Percentiles rank a stretch among this genome's conserved stretches.
Evolutionary conservation across 2,888 invertebrate species (phyloP).

Genomic region (Eulithis testata): DNA sequence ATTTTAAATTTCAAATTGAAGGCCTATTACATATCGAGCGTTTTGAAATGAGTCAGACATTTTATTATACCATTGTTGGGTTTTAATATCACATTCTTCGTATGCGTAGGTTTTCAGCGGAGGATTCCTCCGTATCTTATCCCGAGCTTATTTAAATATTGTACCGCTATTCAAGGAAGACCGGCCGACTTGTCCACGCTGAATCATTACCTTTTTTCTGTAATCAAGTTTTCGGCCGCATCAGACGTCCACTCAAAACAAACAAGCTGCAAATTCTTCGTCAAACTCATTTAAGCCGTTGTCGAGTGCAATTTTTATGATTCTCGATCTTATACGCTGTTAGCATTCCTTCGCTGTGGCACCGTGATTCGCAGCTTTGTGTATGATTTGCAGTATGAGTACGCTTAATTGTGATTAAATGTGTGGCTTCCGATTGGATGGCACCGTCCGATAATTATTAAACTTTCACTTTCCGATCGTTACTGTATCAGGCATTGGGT

Average conservation of each 20-base stretch:
- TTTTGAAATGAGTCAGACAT: constrained; percentile 46
- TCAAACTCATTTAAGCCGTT: constrained; percentile 50
- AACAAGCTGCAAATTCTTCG: constrained; percentile 64
- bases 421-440: constrained; percentile 67
- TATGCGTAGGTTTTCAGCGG: constrained; percentile 58
- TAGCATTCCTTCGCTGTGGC: constrained; percentile 24
- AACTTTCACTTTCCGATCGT: constrained; percentile 79
- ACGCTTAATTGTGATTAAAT: constrained; percentile 70
- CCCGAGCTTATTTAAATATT: constrained; percentile 71
- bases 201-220: constrained; percentile 73
- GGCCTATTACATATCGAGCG: constrained; percentile 42
- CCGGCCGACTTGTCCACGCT: constrained; percentile 60
- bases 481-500: constrained; percentile 53
- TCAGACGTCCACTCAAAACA: constrained; percentile 71
- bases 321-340: constrained; percentile 38
- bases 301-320: constrained; percentile 41
- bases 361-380: constrained; percentile 43
- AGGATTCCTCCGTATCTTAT: constrained; percentile 60
- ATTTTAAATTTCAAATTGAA: constrained; percentile 43
- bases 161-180: constrained; percentile 76
- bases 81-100: constrained; percentile 58
- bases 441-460: constrained; percentile 68
- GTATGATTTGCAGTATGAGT: constrained; percentile 51
- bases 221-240: constrained; percentile 73
- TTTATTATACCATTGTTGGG: constrained; percentile 57